phyloP scores from a whole-genome alignment of 2,888 invertebrate genomes.

The Camponotus fellah region DNA sequence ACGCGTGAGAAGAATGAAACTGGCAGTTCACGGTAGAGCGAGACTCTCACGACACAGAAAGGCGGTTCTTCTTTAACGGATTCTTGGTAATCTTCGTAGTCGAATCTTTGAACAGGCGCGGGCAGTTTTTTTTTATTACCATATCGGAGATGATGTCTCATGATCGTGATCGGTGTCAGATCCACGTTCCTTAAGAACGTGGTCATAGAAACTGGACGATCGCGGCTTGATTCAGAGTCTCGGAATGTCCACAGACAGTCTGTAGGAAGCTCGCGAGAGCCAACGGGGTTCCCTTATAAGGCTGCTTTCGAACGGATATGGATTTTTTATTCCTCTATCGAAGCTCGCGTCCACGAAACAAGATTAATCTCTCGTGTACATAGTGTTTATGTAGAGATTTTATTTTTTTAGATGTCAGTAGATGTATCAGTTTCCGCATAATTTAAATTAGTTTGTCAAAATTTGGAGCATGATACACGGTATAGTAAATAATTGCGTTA shows the following conservation, averaged over 20 bases:
- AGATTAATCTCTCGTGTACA: conserved; percentile 10
- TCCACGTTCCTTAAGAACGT: conserved; percentile 39
- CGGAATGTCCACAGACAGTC: conserved; percentile 75
- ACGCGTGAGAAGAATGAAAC: conserved; percentile 21
- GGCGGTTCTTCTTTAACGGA: conserved; percentile 37
- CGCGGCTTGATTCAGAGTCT: conserved; percentile 73
- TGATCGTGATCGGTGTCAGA: conserved; percentile 50
- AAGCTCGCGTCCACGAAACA: conserved; percentile 14
- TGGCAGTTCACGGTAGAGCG: not conserved
- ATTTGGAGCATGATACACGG: not conserved
- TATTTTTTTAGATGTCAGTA: not conserved
- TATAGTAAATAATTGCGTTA: not conserved
- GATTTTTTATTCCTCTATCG: conserved; percentile 73
- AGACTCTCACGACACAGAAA: conserved; percentile 35
- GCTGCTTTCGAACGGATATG: conserved; percentile 76
- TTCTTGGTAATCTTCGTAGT: conserved; percentile 40
- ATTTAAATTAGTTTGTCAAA: not conserved
- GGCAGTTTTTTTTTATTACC: conserved; percentile 4
- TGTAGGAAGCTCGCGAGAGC: conserved; percentile 74
- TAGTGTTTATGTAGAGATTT: not conserved
- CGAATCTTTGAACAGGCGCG: conserved; percentile 41
- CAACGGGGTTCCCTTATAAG: conserved; percentile 74
- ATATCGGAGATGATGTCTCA: conserved; percentile 33
- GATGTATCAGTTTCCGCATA: not conserved
- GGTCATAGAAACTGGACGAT: conserved; percentile 21